Percentiles rank a stretch among this genome's conserved stretches.
These are phyloP conservation scores for Chalcis sispes DNA, from an alignment of 2,888 invertebrate species.

Conservation along the genomic window DNA sequence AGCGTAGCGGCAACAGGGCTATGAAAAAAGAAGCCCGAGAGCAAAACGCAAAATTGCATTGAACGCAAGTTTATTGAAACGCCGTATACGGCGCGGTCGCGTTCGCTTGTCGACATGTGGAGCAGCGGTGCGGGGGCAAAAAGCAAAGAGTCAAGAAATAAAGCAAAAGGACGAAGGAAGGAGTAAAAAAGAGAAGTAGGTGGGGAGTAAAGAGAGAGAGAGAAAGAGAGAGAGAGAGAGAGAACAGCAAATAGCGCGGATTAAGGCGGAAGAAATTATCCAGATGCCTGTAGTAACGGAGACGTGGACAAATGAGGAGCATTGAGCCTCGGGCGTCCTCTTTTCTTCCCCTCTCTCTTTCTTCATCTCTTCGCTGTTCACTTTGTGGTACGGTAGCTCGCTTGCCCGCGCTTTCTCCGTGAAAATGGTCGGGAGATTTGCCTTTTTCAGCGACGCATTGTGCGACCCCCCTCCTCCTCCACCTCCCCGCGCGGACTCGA, in stretches of 20 bases:
- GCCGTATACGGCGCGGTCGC: slow-evolving; percentile 15
- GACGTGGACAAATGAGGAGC: slow-evolving; percentile 69
- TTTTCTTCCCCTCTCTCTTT: slow-evolving; percentile 17
- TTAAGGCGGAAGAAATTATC: slow-evolving; percentile 68
- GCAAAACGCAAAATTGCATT: slow-evolving; percentile 9
- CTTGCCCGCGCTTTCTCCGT: slow-evolving; percentile 16
- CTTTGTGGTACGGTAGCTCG: neutral
- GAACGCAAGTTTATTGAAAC: slow-evolving; percentile 39
- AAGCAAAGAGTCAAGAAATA: slow-evolving; percentile 26
- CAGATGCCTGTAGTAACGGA: slow-evolving; percentile 62
- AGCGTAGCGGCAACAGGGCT: neutral
- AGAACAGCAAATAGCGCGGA: slow-evolving; percentile 55
- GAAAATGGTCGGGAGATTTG: slow-evolving; percentile 33
- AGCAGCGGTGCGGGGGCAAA: slow-evolving; percentile 5
- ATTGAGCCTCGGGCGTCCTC: slow-evolving; percentile 56
- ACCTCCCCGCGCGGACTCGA: slow-evolving; percentile 29
- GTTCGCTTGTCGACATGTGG: neutral
- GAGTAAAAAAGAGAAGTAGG: slow-evolving; percentile 29
- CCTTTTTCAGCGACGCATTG: slow-evolving; percentile 41
- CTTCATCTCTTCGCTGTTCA: slow-evolving; percentile 18
- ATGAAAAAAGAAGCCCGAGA: neutral
- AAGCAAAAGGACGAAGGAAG: slow-evolving; percentile 4
- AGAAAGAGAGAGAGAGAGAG: neutral
- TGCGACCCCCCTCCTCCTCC: slow-evolving; percentile 11
- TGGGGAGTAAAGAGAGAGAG: neutral